Base-by-base conservation (phyloP, 2,888 invertebrate genomes). In the Cyrtodaria siliqua region DNA sequence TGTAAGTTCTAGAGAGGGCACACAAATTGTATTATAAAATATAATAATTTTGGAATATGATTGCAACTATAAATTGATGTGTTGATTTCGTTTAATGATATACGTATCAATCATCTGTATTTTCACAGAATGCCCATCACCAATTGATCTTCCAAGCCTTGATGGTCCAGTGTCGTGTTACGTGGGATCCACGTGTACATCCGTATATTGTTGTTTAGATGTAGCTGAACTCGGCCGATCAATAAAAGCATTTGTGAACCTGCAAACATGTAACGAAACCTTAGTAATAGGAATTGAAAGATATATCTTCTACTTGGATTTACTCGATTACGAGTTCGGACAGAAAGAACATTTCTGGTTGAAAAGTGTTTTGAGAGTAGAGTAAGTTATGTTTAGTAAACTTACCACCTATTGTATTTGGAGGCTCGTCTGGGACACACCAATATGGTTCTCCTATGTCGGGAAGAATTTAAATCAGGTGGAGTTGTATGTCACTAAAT, bases 301-400 rank as follows among this genome's bases (percentile, higher is more conserved):
- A 6, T 70, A 78, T 23, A 27, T 61, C 20, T 74, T 73, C 44
- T 61, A 63, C 24, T 38, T 64, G 14, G 66, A 68, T 47, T 42
- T 84, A 14, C 44, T 66, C 16, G 73, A 69, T 18, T 84, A 80
- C 40, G 42, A 61, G 2, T 84, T 64, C 69, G 84, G 84, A 40
- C 59, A 55, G 52, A 27, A 16, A 24, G 77, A 82, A 4, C 60
- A 62, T 26, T 75, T 80, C 44, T 66, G 73, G 59, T 40, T 84
- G 44, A 74, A 71, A 44, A 73, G 73, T 24, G 64, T 82, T 0
- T 52, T 84, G 2, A 61, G 74, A 38, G 23, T 82, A 4, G 68
- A 82, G 84, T 82, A 78, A 79, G 84, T 73, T 55, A n/a, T n/a
- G n/a, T n/a, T n/a, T n/a, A n/a, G n/a, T n/a, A n/a, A n/a, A n/a